Base-by-base conservation (phyloP, 2,797 vertebrate species). In the Anomalospiza imberbis region DNA sequence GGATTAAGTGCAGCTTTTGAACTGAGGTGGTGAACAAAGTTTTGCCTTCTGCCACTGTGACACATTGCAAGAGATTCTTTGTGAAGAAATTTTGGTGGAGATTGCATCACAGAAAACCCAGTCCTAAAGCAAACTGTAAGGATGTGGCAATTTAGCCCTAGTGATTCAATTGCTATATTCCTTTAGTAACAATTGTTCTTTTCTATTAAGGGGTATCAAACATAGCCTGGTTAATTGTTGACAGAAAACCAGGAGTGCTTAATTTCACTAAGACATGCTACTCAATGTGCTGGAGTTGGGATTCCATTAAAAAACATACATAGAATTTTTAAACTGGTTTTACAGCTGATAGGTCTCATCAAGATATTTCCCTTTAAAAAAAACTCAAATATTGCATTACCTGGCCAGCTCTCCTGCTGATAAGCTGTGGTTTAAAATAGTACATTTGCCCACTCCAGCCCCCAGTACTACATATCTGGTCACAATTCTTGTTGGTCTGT, bases 51-150 rank as follows among this genome's bases (percentile, higher is more conserved):
- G 6, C 24, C n/a, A 11, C 42, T 44, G 44, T 87, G 74, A 91
- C 40, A 28, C 66, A 42, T 9, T 66, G 44, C 32, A 45, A 51
- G 58, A 68, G 26, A 86, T 89, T 91, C 48, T 79, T 81, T 0
- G 3, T 88, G 73, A 90, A 81, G 94, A 96, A 89, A 94, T 86
- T 75, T 81, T 85, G 50, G 20, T 84, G 73, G 55, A 50, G 60
- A 19, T 91, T 94, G 57, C 85, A 83, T 75, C 76, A 91, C 74
- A 79, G 36, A 92, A 79, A 93, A 44, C 38, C 44, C 76, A 71
- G 32, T 91, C 60, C 45, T 76, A 53, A 88, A 88, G 44, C 62
- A 42, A 73, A 25, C 22, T 73, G 15, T 32, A 82, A 92, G 58
- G 62, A 81, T 90, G 70, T 81, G 73, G 89, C 53, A 88, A 90